Percentiles rank a stretch among this genome's conserved stretches.
Conservation (phyloP, 2,797 vertebrate genomes). For the Rhodeus uyekii region DNA sequence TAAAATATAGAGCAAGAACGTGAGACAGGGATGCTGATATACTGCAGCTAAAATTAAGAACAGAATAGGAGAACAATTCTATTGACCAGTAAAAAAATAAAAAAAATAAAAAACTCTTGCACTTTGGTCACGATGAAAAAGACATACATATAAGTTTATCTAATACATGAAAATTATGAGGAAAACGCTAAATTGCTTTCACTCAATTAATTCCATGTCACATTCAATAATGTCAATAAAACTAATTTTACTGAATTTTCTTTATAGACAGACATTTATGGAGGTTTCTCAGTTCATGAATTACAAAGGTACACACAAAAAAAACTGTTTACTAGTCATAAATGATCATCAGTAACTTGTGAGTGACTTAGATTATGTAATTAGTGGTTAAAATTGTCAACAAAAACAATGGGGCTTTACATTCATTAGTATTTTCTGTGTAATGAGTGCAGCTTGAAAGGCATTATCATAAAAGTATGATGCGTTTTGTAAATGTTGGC, state of each 20-base stretch:
- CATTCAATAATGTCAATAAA: not conserved
- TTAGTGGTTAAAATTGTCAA: conserved; percentile 4
- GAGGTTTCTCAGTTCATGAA: not conserved
- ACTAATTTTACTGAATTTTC: not conserved
- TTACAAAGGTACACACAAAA: not conserved
- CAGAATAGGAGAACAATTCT: not conserved
- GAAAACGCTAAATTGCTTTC: not conserved
- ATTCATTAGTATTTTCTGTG: not conserved
- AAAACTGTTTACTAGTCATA: not conserved
- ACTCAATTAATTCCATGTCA: not conserved
- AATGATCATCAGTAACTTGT: conserved; percentile 9
- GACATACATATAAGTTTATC: no score
- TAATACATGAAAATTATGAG: not conserved
- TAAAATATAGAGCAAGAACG: conserved; percentile 7
- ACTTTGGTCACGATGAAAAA: no score
- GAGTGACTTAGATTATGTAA: conserved; percentile 7
- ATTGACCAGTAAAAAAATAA: no score
- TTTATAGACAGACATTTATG: no score
- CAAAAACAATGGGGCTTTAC: conserved; percentile 28
- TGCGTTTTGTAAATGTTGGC: not conserved
- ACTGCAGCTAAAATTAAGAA: conserved; percentile 21
- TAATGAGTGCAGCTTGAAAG: not conserved
- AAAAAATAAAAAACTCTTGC: no score
- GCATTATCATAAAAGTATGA: not conserved
- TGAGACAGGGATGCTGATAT: not conserved